phyloP scores from a whole-genome alignment of 1,140 invertebrate species.

The Drosophila takahashii region DNA sequence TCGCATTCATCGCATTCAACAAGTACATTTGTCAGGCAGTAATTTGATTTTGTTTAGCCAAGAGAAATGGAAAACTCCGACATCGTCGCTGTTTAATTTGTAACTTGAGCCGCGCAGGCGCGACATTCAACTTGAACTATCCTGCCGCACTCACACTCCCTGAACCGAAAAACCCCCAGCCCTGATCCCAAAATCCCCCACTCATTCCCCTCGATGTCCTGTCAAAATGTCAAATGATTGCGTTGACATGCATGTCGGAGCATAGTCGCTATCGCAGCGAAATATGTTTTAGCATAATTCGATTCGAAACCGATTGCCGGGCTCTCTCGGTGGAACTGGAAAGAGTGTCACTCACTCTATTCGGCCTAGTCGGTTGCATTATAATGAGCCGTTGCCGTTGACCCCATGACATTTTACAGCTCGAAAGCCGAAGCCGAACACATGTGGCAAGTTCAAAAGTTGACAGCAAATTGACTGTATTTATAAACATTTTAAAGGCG shows the following conservation, averaged over 20 bases:
- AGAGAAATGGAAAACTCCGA: slow-evolving; percentile 15
- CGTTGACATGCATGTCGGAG: slow-evolving; percentile 65
- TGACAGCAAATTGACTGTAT: slow-evolving; percentile 82
- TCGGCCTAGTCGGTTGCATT: slow-evolving; percentile 21
- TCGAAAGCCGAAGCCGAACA: slow-evolving; percentile 61
- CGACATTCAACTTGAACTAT: slow-evolving; percentile 53
- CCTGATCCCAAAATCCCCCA: neutral
- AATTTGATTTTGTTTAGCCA: slow-evolving; percentile 50
- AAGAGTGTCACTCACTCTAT: slow-evolving; percentile 60
- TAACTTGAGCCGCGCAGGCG: slow-evolving; percentile 57
- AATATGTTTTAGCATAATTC: slow-evolving; percentile 49
- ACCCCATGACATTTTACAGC: slow-evolving; percentile 69
- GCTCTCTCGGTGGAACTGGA: neutral
- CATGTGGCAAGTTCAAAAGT: slow-evolving; percentile 81
- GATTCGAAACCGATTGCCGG: slow-evolving; percentile 45
- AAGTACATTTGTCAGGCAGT: slow-evolving; percentile 51
- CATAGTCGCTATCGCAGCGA: slow-evolving; percentile 33
- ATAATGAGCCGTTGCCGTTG: slow-evolving; percentile 60
- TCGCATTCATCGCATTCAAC: slow-evolving; percentile 21
- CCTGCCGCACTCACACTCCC: slow-evolving; percentile 30
- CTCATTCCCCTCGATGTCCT: slow-evolving; percentile 25
- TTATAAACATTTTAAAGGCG: slow-evolving; percentile 77
- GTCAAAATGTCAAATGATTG: slow-evolving; percentile 83
- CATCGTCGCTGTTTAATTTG: slow-evolving; percentile 50
- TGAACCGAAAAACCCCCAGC: neutral